phyloP scores from a whole-genome alignment of 1,140 invertebrate genomes.

The Nasonia vitripennis region DNA sequence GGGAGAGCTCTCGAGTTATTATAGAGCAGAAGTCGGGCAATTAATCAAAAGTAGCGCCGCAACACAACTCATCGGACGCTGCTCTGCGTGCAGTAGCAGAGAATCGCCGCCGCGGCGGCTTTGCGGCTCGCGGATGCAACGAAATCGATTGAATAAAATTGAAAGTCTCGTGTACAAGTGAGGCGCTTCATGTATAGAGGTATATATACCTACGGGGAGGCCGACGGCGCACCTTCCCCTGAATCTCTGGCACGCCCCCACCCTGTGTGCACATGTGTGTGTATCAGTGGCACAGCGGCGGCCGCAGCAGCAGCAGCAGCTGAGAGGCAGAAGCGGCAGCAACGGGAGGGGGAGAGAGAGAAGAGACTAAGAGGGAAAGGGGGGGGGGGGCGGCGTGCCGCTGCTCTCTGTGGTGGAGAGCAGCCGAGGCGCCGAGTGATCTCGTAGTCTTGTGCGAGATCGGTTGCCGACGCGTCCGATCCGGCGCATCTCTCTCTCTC shows the following conservation, averaged over 20 bases:
- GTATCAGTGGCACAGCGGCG: too few species aligned
- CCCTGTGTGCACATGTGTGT: neutral
- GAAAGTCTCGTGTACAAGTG: too few species aligned
- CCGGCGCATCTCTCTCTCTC: neutral
- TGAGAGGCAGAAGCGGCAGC: neutral
- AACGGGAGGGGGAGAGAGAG: neutral
- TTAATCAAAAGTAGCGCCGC: neutral
- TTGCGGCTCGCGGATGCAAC: too few species aligned
- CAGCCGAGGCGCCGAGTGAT: conserved; percentile 17
- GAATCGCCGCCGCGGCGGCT: too few species aligned
- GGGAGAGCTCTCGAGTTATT: neutral
- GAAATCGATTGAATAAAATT: too few species aligned
- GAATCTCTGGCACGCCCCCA: neutral
- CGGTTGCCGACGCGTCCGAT: conserved; percentile 18
- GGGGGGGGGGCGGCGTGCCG: neutral
- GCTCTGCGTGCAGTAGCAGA: too few species aligned
- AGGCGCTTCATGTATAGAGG: too few species aligned
- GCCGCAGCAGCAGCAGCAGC: neutral
- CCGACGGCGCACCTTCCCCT: neutral
- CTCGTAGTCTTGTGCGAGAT: conserved; percentile 33
- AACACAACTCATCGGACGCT: too few species aligned
- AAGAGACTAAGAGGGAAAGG: neutral
- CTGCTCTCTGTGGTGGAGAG: neutral
- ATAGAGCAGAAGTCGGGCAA: neutral
- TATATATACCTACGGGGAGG: neutral